Base-by-base conservation (phyloP, 2,888 invertebrate genomes). In the Vesta saturnalis region DNA sequence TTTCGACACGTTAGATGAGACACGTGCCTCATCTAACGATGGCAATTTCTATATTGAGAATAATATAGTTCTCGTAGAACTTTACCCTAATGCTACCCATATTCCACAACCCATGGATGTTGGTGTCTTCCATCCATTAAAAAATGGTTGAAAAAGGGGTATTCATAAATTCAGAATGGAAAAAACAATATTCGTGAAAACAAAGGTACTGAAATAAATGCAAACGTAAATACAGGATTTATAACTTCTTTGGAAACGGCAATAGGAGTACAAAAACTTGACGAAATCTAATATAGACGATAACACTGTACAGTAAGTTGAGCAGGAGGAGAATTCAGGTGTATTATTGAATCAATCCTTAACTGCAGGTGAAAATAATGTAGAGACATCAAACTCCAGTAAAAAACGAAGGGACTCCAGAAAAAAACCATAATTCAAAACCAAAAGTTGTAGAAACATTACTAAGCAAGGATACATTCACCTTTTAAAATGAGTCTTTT, bases 1-100 rank as follows among this genome's bases (percentile, higher is more conserved):
- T 1, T 83, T 81, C 60, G 72, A n/a, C n/a, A n/a, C n/a, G n/a
- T n/a, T 84, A 23, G 83, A 83, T 73, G 79, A n/a, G 80, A 18
- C 81, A 81, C 65, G 35, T 74, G 4, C 81, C 81, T 4, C 80
- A 83, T 67, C 60, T 82, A 59, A 79, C 78, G 12, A 65, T 80
- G 60, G 78, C 3, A 43, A 12, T 43, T 43, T n/a, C n/a, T n/a
- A n/a, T n/a, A n/a, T n/a, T n/a, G n/a, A n/a, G n/a, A n/a, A n/a
- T n/a, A n/a, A n/a, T n/a, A n/a, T n/a, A n/a, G n/a, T n/a, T n/a
- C n/a, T n/a, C n/a, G n/a, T n/a, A n/a, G n/a, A n/a, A n/a, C n/a
- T n/a, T n/a, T n/a, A n/a, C n/a, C n/a, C n/a, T n/a, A n/a, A n/a
- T n/a, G n/a, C n/a, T n/a, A n/a, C n/a, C n/a, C n/a, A n/a, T n/a